Evolutionary conservation across 2,888 invertebrate species (phyloP), one percentile per base, ranked within the genome.

Genomic region (Furcula furcula): DNA sequence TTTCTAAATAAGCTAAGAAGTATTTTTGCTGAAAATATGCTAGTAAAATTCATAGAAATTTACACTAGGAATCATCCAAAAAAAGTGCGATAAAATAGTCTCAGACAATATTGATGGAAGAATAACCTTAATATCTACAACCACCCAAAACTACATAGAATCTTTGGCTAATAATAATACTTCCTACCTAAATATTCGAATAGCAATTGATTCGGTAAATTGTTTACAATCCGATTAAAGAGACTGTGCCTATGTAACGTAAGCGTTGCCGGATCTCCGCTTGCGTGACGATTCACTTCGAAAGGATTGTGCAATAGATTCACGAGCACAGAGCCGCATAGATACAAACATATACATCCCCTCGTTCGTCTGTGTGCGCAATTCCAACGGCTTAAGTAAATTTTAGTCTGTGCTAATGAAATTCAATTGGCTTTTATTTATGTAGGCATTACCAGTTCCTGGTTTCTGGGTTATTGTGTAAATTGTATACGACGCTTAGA

Each of bases 261-360:
- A 40, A 41, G 40, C 43, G 36, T 37, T 23, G 38, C 39, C 39
- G 41, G 30, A 55, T 48, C 48, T 49, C 38, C 34, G 34, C 43
- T 53, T 44, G 55, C 51, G 51, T 55, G 50, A 56, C 55, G 56
- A 58, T 60, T 60, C 55, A 58, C 55, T 55, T 54, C 46, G 53
- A 46, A 49, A 45, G 56, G 62, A 52, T 58, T 48, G 32, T 36
- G 42, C 44, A 42, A 37, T 30, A 44, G 43, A 38, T 40, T 34
- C 29, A n/a, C 22, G 32, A 18, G 19, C 19, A 25, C 31, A 29
- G 35, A 26, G 19, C 26, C 35, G 28, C 29, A 33, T 16, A 16
- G 4, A 16, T 16, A 16, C 16, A 16, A 4, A 16, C 16, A 16
- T 16, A 16, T 6, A 16, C 16, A 16, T n/a, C n/a, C n/a, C n/a